Conservation (phyloP, 53 echinoderm and acorn worm genomes). For the Apostichopus leukothele region DNA sequence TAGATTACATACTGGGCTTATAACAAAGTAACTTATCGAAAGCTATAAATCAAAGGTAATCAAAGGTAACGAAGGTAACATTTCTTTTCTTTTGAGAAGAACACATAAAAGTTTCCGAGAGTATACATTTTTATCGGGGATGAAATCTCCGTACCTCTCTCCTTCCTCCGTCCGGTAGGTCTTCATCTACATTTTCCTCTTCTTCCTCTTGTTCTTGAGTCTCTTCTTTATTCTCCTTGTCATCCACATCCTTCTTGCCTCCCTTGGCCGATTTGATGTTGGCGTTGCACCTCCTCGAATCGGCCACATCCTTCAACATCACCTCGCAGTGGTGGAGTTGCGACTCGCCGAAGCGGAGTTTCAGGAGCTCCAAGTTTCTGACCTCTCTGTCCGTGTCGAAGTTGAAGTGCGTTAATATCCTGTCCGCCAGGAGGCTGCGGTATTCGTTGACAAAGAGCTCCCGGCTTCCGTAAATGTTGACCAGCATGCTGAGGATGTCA, state of each 20-base stretch:
- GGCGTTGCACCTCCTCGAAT: conserved; percentile 63
- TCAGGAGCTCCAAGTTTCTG: conserved; percentile 91
- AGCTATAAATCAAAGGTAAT: too few relatives aligned
- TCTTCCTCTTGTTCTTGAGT: conserved; percentile 42
- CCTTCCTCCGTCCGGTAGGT: neutral
- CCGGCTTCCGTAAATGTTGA: conserved; percentile 92
- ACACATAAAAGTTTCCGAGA: too few relatives aligned
- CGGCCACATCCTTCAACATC: conserved; percentile 96
- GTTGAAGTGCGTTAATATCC: conserved; percentile 88
- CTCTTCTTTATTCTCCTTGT: conserved; percentile 47
- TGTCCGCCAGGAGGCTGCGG: conserved; percentile 86
- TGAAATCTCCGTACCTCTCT: neutral
- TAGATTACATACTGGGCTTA: too few relatives aligned
- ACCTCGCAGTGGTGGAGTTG: conserved; percentile 98
- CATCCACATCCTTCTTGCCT: conserved; percentile 7
- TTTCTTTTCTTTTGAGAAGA: too few relatives aligned
- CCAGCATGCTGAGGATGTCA: conserved; percentile 95
- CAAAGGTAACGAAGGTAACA: too few relatives aligned
- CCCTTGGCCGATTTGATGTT: conserved; percentile 36
- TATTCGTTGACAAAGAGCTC: conserved; percentile 97
- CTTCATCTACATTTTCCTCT: neutral
- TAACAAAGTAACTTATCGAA: too few relatives aligned
- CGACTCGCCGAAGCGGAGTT: conserved; percentile 92
- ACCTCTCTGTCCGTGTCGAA: conserved; percentile 95
- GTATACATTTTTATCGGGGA: neutral